These are phyloP conservation scores for Myxocyprinus asiaticus DNA, from an alignment of 2,113 vertebrate species.

Conservation along the genomic window DNA sequence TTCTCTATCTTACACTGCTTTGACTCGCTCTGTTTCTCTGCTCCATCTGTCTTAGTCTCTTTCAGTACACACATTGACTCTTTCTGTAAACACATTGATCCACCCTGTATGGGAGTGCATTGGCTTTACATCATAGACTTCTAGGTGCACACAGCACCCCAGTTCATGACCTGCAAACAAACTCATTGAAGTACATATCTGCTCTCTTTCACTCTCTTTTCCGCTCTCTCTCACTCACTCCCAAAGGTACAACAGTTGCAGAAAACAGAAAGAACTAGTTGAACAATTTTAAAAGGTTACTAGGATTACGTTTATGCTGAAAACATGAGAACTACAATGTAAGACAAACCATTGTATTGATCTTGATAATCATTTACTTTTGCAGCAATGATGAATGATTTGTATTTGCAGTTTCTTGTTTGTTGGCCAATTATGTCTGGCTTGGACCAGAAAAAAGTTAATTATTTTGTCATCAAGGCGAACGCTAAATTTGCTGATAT, in stretches of 20 bases:
- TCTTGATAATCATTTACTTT: no score
- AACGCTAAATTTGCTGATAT: no score
- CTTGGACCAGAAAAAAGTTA: no score
- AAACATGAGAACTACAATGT: no score
- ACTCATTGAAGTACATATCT: not conserved
- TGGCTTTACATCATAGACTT: slow-evolving; percentile 65
- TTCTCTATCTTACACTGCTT: slow-evolving; percentile 56
- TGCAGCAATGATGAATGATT: no score
- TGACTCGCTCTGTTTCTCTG: slow-evolving; percentile 47
- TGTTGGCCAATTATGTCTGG: no score
- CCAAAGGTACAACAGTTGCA: not conserved
- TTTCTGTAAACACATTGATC: slow-evolving; percentile 69
- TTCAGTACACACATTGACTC: slow-evolving; percentile 67
- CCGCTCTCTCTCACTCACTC: slow-evolving; percentile 12
- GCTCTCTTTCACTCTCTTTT: slow-evolving; percentile 27
- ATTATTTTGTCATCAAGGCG: no score
- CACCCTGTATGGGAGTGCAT: slow-evolving; percentile 69
- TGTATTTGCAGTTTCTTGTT: no score
- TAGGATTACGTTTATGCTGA: no score
- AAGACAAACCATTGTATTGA: no score
- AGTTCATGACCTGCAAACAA: slow-evolving; percentile 32
- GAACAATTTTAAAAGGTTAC: no score
- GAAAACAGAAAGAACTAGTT: no score
- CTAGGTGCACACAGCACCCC: slow-evolving; percentile 41
- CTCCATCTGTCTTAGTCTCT: slow-evolving; percentile 70